Evolutionary conservation across 92 coral and sea anemone genomes (phyloP).

Genomic region (Zoanthus solanderi): DNA sequence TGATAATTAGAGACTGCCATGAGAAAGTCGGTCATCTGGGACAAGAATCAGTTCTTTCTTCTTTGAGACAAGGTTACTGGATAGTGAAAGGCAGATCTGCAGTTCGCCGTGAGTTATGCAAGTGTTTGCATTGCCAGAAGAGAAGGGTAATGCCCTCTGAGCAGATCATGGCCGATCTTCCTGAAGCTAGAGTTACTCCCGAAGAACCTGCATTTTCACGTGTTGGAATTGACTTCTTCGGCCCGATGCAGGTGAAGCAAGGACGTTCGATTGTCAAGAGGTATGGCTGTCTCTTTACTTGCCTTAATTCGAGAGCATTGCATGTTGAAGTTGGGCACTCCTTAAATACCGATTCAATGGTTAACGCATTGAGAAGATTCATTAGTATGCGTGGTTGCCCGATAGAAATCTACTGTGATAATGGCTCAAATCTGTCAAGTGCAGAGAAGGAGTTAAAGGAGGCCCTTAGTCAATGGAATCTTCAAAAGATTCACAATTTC

Average conservation of each 20-base stretch:
- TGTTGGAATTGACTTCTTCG: slow-evolving; percentile 71
- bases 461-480: too few relatives aligned
- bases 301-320: too few relatives aligned
- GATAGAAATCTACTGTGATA: neutral
- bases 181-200: slow-evolving; percentile 59
- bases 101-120: slow-evolving; percentile 58
- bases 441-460: too few relatives aligned
- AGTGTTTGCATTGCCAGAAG: slow-evolving; percentile 66
- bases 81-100: slow-evolving; percentile 68
- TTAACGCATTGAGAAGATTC: too few relatives aligned
- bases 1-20: slow-evolving; percentile 61
- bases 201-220: slow-evolving; percentile 61
- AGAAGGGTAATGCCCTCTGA: slow-evolving; percentile 50
- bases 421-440: too few relatives aligned
- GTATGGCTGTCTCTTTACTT: too few relatives aligned
- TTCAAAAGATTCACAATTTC: too few relatives aligned
- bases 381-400: neutral
- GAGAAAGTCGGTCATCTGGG: slow-evolving; percentile 67
- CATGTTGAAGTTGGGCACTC: too few relatives aligned
- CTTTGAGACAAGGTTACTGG: slow-evolving; percentile 68
- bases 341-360: too few relatives aligned
- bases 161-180: slow-evolving; percentile 76
- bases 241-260: slow-evolving; percentile 41
- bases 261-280: too few relatives aligned
- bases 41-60: slow-evolving; percentile 69